Evolutionary conservation across 2,113 vertebrate genomes (phyloP).

Genomic region (Python bivittatus): DNA sequence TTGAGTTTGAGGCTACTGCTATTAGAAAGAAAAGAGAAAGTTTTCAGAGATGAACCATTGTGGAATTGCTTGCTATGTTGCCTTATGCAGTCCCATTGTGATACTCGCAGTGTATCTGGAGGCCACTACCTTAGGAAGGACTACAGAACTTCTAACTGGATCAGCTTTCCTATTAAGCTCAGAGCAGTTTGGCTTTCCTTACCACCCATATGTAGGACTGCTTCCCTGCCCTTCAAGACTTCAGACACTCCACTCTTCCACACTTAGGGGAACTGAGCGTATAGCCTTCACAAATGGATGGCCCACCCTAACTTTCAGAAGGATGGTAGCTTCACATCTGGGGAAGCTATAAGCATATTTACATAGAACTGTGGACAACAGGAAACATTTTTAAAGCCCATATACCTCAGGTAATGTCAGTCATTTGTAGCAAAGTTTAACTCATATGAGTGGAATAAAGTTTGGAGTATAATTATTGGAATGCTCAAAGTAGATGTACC

Average conservation of each 20-base stretch:
- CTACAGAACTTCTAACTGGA: background rate
- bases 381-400: background rate
- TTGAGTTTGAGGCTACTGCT: background rate
- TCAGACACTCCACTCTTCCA: background rate
- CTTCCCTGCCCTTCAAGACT: background rate
- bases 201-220: background rate
- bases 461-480: background rate
- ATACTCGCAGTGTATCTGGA: background rate
- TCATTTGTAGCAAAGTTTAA: background rate
- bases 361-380: background rate
- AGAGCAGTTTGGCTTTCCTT: background rate
- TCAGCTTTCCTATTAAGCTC: background rate
- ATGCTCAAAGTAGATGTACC: background rate
- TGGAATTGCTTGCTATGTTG: background rate
- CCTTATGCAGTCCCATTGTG: background rate
- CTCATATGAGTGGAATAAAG: background rate
- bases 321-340: background rate
- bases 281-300: background rate
- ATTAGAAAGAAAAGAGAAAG: background rate
- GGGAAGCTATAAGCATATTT: background rate
- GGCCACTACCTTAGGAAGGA: background rate
- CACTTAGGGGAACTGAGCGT: background rate
- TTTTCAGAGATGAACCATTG: background rate
- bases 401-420: background rate
- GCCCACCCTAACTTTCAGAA: background rate